Conservation (phyloP, 2,888 invertebrate species). For the Lydus trimaculatus region DNA sequence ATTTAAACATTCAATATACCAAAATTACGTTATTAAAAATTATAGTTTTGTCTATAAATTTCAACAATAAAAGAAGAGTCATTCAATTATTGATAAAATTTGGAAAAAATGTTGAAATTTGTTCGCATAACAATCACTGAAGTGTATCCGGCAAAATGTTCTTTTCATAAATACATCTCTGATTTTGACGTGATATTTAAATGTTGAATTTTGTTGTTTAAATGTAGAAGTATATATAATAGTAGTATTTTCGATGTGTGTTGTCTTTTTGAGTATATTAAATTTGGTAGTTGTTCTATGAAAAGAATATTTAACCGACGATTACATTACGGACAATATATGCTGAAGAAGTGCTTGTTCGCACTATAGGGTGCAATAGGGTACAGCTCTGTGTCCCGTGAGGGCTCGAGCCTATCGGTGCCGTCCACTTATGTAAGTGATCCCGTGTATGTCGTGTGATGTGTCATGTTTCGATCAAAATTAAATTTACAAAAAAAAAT, state of each 20-base stretch:
- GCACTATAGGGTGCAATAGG: slow-evolving; percentile 59
- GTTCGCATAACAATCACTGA: slow-evolving; percentile 1
- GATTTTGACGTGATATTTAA: background rate
- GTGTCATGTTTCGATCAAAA: slow-evolving; percentile 67
- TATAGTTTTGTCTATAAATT: slow-evolving; percentile 1
- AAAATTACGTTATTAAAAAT: background rate
- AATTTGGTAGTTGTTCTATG: background rate
- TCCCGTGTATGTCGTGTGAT: slow-evolving; percentile 61
- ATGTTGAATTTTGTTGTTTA: background rate
- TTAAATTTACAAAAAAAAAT: slow-evolving; percentile 13
- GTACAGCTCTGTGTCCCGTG: slow-evolving; percentile 62
- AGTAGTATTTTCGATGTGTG: background rate
- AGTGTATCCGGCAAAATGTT: background rate
- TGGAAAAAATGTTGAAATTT: slow-evolving; percentile 1
- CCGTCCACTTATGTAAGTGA: slow-evolving; percentile 74
- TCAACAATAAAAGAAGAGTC: background rate
- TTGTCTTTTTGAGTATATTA: background rate
- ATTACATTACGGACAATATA: slow-evolving; percentile 21
- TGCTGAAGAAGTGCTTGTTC: slow-evolving; percentile 49
- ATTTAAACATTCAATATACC: background rate
- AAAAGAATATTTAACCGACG: slow-evolving; percentile 23
- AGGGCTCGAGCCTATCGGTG: slow-evolving; percentile 85
- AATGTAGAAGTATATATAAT: background rate
- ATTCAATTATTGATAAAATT: background rate
- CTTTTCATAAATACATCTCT: background rate